Base-by-base conservation (phyloP, 2,888 invertebrate species). In the Notodonta dromedarius region DNA sequence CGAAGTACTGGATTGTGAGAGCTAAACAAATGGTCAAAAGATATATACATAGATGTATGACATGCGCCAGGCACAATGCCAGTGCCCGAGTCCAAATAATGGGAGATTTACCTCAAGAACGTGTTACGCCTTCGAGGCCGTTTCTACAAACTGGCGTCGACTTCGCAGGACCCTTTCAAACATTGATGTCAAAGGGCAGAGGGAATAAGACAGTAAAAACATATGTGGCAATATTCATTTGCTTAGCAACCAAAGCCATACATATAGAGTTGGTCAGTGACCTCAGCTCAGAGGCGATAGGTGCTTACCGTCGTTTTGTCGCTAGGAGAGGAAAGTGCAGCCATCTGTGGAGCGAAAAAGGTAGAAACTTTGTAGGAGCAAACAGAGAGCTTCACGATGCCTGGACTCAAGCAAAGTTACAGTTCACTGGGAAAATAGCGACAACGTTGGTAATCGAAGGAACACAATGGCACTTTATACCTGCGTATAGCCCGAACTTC, bases 81-180 rank as follows among this genome's bases (percentile, higher is more conserved):
- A 35, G 16, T 9, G 6, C 44, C 2, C 57, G 44, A 46, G 13
- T 7, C 6, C 57, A 57, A 24, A 4, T 61, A 13, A 61, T 61
- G 60, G 60, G 60, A 13, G 46, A 61, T 12, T 24, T 57, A 16
- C 60, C 60, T 5, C 57, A 9, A 13, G 52, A 39, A 11, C 39
- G 61, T 55, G 11, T 50, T 39, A 48, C 55, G 50, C 24, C 50
- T 55, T 14, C 32, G 61, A 35, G 14, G 24, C 24, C 55, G 0
- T 61, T 61, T n/a, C 16, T 50, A 6, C 44, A 60, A 9, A 35
- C 42, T 0, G 60, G 60, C 0, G 60, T 60, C 0, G 57, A 60
- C 13, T 61, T 61, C 54, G 61, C 61, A 16, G 61, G 58, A 16
- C 54, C 54, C 8, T 50, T 40, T 13, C 44, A 57, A n/a, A 39